phyloP scores from a whole-genome alignment of 2,113 vertebrate species.

The Gymnarchus niloticus region DNA sequence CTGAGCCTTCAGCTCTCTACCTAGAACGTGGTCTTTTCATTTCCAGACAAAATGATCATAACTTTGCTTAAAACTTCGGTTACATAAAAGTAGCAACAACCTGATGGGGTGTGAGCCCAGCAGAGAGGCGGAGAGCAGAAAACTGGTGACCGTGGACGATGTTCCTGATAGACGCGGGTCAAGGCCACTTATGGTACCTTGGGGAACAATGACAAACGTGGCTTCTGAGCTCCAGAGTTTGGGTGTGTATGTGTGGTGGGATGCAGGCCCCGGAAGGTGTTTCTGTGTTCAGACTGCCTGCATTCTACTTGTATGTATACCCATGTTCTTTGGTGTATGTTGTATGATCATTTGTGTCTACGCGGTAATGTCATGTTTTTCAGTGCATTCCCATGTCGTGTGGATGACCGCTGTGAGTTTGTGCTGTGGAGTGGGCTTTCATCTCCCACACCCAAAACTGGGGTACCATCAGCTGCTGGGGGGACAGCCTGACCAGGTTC shows the following conservation, averaged over 20 bases:
- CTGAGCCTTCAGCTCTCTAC: not conserved
- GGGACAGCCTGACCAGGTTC: not conserved
- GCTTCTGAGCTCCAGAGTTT: not conserved
- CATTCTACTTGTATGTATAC: not conserved
- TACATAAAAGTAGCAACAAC: not conserved
- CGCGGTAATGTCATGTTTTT: not conserved
- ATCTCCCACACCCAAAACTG: not conserved
- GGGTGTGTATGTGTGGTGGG: not conserved
- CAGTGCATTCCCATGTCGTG: not conserved
- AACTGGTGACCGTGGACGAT: not conserved
- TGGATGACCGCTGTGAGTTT: not conserved
- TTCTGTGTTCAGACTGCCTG: slow-evolving; percentile 4
- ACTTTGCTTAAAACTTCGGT: not conserved
- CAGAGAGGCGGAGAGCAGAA: not conserved
- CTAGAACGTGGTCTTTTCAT: not conserved
- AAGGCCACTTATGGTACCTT: not conserved
- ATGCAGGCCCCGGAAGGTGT: not conserved
- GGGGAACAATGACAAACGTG: not conserved
- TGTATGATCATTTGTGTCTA: not conserved
- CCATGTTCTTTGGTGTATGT: not conserved
- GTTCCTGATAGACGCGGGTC: not conserved
- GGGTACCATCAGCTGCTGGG: not conserved
- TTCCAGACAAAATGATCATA: not conserved
- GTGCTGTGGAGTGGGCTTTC: not conserved
- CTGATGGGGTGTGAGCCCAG: not conserved